Percentiles rank a stretch among this genome's conserved stretches.
phyloP scores from a whole-genome alignment of 64 coral and sea anemone genomes.

The Acropora yongei region DNA sequence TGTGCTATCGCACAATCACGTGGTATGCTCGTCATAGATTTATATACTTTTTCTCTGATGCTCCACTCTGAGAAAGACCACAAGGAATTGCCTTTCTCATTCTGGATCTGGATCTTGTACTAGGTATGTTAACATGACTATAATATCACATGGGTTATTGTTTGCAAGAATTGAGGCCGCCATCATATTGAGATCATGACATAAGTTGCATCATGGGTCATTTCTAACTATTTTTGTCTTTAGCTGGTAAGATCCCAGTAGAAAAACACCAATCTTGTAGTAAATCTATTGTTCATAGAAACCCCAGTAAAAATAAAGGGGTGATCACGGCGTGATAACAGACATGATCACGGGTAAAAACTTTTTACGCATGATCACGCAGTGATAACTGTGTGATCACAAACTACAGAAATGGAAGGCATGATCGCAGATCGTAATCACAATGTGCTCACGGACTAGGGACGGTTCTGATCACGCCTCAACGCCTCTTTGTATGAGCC shows the following conservation, averaged over 20 bases:
- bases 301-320: too few relatives aligned
- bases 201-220: constrained; percentile 30
- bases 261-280: constrained; percentile 34
- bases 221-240: constrained; percentile 39
- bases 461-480: too few relatives aligned
- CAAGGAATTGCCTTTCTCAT: background rate
- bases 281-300: constrained; percentile 30
- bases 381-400: too few relatives aligned
- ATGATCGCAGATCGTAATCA: too few relatives aligned
- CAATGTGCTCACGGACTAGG: too few relatives aligned
- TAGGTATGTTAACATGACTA: constrained; percentile 34
- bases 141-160: constrained; percentile 19
- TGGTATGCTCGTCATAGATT: background rate
- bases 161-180: background rate
- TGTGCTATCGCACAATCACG: background rate
- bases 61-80: background rate
- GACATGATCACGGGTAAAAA: too few relatives aligned
- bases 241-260: constrained; percentile 30
- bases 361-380: too few relatives aligned
- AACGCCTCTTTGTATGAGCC: too few relatives aligned
- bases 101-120: constrained; percentile 11
- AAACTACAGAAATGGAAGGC: too few relatives aligned
- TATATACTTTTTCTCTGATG: background rate
- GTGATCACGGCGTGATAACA: too few relatives aligned
- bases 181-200: background rate